Conservation (phyloP, 2,113 vertebrate genomes). For the Thinocorus orbignyianus region DNA sequence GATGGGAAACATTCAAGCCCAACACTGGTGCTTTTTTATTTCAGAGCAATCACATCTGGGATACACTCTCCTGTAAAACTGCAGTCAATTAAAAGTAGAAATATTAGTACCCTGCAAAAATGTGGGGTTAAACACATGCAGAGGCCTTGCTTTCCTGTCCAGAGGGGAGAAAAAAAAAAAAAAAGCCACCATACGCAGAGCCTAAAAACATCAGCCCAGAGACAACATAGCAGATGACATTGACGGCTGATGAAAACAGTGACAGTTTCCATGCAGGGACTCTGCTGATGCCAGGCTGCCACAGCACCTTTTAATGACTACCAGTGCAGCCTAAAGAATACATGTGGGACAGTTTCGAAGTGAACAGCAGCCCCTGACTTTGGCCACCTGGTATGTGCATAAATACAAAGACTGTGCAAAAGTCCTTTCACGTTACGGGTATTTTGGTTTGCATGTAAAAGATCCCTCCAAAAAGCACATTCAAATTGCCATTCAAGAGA, state of each 20-base stretch:
- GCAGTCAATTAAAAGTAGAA: slow-evolving; percentile 42
- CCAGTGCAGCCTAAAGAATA: background rate
- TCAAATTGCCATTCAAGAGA: background rate
- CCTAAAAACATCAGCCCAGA: background rate
- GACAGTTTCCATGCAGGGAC: background rate
- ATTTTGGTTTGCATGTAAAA: background rate
- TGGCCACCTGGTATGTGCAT: background rate
- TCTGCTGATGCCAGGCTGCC: background rate
- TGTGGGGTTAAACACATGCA: slow-evolving; percentile 35
- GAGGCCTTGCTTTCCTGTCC: background rate
- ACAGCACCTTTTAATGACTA: background rate
- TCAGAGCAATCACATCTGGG: slow-evolving; percentile 20
- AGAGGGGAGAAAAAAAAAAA: background rate
- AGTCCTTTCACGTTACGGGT: accelerated
- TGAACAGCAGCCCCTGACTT: background rate
- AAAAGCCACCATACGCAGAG: background rate
- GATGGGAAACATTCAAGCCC: slow-evolving; percentile 30
- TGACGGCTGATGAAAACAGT: background rate
- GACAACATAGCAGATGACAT: background rate
- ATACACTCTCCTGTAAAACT: slow-evolving; percentile 13
- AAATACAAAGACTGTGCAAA: background rate
- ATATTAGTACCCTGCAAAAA: slow-evolving; percentile 45
- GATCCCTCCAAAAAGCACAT: background rate
- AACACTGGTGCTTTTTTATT: slow-evolving; percentile 38
- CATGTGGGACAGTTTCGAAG: background rate